Conservation (phyloP, 2,797 vertebrate species). For the Acanthornis magna region DNA sequence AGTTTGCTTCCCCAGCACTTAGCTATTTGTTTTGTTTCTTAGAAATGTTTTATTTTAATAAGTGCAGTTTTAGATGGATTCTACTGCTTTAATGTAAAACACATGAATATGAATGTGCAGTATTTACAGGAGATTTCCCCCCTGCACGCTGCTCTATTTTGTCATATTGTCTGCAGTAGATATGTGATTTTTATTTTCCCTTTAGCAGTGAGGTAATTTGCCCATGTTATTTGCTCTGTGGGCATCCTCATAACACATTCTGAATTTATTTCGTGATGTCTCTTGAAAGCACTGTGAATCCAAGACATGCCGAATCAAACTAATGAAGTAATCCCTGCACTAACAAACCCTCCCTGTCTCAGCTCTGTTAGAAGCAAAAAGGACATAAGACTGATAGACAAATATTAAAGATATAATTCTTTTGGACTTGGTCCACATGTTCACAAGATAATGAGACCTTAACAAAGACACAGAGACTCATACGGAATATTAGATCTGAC, state of each 20-base stretch:
- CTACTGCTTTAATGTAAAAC: slow-evolving; percentile 3
- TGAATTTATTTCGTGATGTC: slow-evolving; percentile 71
- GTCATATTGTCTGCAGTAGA: slow-evolving; percentile 42
- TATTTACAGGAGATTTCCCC: slow-evolving; percentile 33
- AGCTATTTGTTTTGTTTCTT: slow-evolving; percentile 17
- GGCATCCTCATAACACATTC: slow-evolving; percentile 72
- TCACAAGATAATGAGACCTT: slow-evolving; percentile 72
- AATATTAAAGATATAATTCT: slow-evolving; percentile 61
- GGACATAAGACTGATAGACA: slow-evolving; percentile 38
- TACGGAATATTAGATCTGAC: slow-evolving; percentile 79
- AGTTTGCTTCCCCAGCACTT: background rate
- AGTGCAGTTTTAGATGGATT: background rate
- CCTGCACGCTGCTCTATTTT: slow-evolving; percentile 21
- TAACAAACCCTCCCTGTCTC: slow-evolving; percentile 33
- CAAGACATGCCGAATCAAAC: slow-evolving; percentile 78
- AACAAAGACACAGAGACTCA: slow-evolving; percentile 79
- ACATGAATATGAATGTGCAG: slow-evolving; percentile 16
- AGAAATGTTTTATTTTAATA: slow-evolving; percentile 20
- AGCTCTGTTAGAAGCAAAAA: background rate
- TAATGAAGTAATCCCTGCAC: slow-evolving; percentile 75
- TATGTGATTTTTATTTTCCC: slow-evolving; percentile 56
- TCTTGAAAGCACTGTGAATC: slow-evolving; percentile 71
- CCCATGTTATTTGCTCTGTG: slow-evolving; percentile 75
- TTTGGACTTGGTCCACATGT: slow-evolving; percentile 66
- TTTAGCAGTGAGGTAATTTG: slow-evolving; percentile 70